These are phyloP conservation scores for Pachymerium ferrugineum DNA, from an alignment of 2,888 invertebrate species.

Conservation along the genomic window DNA sequence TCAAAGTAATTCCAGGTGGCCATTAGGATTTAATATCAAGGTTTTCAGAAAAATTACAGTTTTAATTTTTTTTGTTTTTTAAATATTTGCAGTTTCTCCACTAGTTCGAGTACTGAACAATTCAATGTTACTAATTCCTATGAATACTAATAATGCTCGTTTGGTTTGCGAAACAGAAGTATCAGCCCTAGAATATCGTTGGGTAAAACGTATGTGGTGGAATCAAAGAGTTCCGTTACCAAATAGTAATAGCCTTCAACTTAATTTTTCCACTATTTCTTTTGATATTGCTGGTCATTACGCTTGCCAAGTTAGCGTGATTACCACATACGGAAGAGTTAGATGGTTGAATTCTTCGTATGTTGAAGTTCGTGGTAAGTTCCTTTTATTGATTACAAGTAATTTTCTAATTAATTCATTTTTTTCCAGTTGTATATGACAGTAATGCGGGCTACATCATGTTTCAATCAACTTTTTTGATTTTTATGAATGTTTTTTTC, in stretches of 20 bases:
- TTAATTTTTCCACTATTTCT: neutral
- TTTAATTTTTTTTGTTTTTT: neutral
- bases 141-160: neutral
- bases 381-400: no score
- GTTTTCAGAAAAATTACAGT: neutral
- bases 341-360: neutral
- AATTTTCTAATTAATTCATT: no score
- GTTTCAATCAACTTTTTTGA: no score
- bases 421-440: no score
- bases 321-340: neutral
- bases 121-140: neutral
- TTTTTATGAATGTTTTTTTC: no score
- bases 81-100: neutral
- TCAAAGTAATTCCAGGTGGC: neutral
- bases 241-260: neutral
- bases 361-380: neutral
- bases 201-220: neutral
- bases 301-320: neutral
- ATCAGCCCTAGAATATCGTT: neutral
- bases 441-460: no score
- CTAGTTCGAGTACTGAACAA: neutral
- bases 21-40: neutral
- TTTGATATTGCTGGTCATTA: neutral
- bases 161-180: neutral
- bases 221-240: neutral